Conservation (phyloP, 2,797 vertebrate species). For the Trachops cirrhosus region DNA sequence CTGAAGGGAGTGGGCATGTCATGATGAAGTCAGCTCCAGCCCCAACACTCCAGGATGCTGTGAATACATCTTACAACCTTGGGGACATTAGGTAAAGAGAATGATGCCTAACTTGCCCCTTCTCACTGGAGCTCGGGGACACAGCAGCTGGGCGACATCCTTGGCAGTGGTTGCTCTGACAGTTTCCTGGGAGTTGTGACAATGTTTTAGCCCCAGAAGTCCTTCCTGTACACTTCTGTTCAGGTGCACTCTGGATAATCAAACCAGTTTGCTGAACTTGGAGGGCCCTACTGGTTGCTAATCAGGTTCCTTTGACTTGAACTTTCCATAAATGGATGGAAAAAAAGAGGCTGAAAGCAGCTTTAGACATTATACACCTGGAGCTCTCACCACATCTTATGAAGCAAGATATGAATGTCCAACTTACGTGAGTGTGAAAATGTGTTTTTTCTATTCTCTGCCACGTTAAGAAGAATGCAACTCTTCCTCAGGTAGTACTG, state of each 20-base stretch:
- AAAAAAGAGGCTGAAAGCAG: background rate
- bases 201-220: background rate
- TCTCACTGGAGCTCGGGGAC: background rate
- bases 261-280: background rate
- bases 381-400: background rate
- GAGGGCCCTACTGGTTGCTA: background rate
- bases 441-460: background rate
- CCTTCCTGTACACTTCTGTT: background rate
- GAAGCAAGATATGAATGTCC: background rate
- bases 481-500: background rate
- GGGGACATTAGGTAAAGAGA: background rate
- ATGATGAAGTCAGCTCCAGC: background rate
- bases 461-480: background rate
- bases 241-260: background rate
- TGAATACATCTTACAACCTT: background rate
- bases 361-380: background rate
- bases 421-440: background rate
- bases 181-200: background rate
- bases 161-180: background rate
- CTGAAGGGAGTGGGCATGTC: background rate
- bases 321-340: background rate
- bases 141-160: background rate
- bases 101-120: background rate
- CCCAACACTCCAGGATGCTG: background rate
- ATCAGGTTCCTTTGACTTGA: background rate